Conservation (phyloP, 2,113 vertebrate species). For the Sporophila hypoxantha region DNA sequence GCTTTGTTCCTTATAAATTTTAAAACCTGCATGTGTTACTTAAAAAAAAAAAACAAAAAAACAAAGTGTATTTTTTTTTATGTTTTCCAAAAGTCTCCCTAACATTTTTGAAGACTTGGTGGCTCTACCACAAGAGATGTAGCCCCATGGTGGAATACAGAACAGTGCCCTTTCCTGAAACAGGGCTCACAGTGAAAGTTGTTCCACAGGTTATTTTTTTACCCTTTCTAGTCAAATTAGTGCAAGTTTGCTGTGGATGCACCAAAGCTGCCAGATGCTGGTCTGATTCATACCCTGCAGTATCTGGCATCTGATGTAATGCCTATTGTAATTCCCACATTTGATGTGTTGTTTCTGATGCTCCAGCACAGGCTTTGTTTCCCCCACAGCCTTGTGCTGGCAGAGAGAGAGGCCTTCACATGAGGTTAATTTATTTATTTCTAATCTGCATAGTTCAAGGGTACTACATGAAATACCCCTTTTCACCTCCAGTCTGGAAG, state of each 20-base stretch:
- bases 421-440: background rate
- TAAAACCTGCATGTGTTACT: background rate
- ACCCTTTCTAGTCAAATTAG: background rate
- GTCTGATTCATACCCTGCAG: background rate
- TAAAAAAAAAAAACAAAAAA: background rate
- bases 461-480: background rate
- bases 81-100: background rate
- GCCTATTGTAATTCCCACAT: background rate
- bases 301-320: background rate
- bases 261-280: background rate
- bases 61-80: background rate
- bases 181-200: background rate
- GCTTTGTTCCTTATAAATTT: background rate
- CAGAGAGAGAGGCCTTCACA: background rate
- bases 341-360: background rate
- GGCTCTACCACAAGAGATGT: rapidly evolving
- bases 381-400: background rate
- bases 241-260: background rate
- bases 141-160: background rate
- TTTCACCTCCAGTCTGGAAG: background rate
- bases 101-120: background rate
- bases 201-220: background rate
- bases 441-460: background rate
- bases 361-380: background rate
- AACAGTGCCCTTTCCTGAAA: background rate